Percentiles rank a stretch among this genome's conserved stretches.
Conservation (phyloP, 2,113 vertebrate genomes). For the Ophthalmolycus amberensis region DNA sequence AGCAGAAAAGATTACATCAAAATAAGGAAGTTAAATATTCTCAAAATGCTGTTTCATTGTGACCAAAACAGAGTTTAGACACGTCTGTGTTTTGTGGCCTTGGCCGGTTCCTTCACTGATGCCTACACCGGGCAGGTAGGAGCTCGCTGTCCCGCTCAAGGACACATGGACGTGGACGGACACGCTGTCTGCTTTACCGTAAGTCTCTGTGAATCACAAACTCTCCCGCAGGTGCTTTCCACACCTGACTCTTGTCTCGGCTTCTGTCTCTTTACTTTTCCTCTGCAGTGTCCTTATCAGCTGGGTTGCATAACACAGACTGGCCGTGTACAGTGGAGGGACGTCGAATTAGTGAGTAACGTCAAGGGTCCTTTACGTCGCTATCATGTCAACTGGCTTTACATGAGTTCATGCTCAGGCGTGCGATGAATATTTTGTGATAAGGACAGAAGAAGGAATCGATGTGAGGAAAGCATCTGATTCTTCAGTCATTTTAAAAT, state of each 20-base stretch:
- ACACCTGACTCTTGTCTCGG: neutral
- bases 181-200: neutral
- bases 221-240: slow-evolving; percentile 51
- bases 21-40: slow-evolving; percentile 28
- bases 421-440: neutral
- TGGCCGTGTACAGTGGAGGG: neutral
- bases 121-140: neutral
- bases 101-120: neutral
- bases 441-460: neutral
- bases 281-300: slow-evolving; percentile 51
- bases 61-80: neutral
- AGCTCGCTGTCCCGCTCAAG: neutral
- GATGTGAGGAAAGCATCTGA: neutral
- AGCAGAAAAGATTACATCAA: neutral
- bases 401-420: neutral
- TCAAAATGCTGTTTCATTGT: slow-evolving; percentile 44
- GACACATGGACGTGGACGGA: neutral
- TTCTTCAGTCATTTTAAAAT: neutral
- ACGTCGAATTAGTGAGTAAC: neutral
- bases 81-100: neutral
- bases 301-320: slow-evolving; percentile 36
- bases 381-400: neutral
- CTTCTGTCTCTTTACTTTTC: slow-evolving; percentile 51
- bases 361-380: neutral
- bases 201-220: slow-evolving; percentile 41